Base-by-base conservation (phyloP, 2,113 vertebrate species). In the Maccullochella peelii region DNA sequence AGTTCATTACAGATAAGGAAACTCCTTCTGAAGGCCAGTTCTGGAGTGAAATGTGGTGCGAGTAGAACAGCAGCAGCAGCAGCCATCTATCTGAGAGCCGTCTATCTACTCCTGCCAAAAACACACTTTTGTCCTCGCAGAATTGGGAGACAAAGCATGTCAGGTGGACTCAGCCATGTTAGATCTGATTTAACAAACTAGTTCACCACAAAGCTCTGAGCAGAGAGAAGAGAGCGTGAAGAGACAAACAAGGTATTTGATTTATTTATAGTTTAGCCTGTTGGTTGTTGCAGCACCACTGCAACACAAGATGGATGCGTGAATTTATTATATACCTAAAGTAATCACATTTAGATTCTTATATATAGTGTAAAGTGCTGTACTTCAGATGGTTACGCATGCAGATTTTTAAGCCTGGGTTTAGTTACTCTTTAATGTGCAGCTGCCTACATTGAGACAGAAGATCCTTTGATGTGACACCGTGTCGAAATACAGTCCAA, bases 1-100 rank as follows among this genome's bases (percentile, higher is more conserved):
- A 9, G 16, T 52, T 73, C 47, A 79, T 65, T 75, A 63, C 25
- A 66, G 49, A 85, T 49, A 63, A 68, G 54, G 23, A 50, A 11
- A 16, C 15, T 33, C 47, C 63, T 15, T 47, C 73, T 23, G 36
- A 54, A 9, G 44, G 69, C 2, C 21, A 7, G n/a, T 6, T 15
- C 5, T 7, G 15, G 9, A 27, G n/a, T 23, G 47, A 57, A 18
- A 65, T 10, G 7, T 25, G 52, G 54, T 2, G 6, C 3, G 9
- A n/a, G 20, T 63, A 16, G 11, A 2, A 9, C 54, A 59, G 36
- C 15, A 40, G 61, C 20, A 12, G 33, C 12, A 8, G 18, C 57
- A 6, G 33, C 33, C 33, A 3, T 4, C 38, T 11, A 38, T 18
- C 70, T 8, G 42, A 62, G 30, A 25, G n/a, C n/a, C n/a, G n/a